Evolutionary conservation across 2,797 vertebrate species (phyloP).

Genomic region (Cuniculus paca): DNA sequence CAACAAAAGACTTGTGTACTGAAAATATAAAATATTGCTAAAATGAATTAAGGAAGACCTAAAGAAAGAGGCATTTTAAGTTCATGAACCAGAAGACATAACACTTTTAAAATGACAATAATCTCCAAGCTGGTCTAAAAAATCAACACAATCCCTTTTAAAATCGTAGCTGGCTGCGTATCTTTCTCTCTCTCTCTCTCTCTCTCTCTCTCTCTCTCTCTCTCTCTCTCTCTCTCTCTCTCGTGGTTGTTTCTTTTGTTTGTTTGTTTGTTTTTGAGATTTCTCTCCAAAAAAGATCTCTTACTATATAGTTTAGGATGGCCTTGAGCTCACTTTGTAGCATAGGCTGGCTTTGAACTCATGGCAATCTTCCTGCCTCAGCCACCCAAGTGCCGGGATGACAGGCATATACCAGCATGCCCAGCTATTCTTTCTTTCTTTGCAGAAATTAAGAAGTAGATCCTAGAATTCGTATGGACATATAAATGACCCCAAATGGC

Average conservation of each 20-base stretch:
- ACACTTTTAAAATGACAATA: background rate
- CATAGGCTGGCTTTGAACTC: background rate
- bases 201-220: too few species aligned
- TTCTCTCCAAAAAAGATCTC: background rate
- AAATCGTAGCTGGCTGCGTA: background rate
- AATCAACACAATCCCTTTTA: background rate
- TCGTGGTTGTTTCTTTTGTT: background rate
- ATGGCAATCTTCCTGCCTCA: background rate
- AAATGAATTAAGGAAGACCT: background rate
- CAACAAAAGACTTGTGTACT: background rate
- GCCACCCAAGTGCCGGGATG: background rate
- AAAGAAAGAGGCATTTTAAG: background rate
- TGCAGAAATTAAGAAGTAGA: too few species aligned
- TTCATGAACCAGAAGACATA: background rate
- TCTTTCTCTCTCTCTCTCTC: too few species aligned
- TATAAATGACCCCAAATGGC: too few species aligned
- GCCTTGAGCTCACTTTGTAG: too few species aligned
- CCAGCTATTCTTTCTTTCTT: too few species aligned
- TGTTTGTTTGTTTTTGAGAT: background rate
- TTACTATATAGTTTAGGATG: background rate
- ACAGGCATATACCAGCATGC: background rate
- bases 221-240: too few species aligned
- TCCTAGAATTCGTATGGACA: too few species aligned
- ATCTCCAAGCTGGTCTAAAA: background rate
- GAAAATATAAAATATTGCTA: background rate